Conservation (phyloP, 2,113 vertebrate species). For the Phrynocephalus versicolor region DNA sequence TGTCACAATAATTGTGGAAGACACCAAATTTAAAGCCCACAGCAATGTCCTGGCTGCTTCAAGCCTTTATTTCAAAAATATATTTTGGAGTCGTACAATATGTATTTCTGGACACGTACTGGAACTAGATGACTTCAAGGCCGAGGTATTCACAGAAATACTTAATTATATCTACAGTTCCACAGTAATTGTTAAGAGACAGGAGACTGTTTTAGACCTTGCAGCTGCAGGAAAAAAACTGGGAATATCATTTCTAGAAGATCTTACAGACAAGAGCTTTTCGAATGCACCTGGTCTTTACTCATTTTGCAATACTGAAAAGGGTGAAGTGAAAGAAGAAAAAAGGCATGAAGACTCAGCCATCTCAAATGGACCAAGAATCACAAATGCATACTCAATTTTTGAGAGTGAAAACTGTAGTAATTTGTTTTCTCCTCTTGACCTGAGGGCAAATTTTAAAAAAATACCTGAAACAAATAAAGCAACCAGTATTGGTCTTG, state of each 20-base stretch:
- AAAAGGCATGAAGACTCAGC: conserved; percentile 84
- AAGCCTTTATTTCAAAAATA: conserved; percentile 93
- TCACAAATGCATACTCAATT: conserved; percentile 98
- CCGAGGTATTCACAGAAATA: conserved; percentile 95
- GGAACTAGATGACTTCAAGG: conserved; percentile 93
- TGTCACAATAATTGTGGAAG: conserved; percentile 96
- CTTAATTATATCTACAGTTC: conserved; percentile 97
- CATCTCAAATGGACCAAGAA: conserved; percentile 87
- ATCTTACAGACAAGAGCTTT: conserved; percentile 76
- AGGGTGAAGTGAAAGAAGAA: conserved; percentile 78
- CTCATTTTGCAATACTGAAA: conserved; percentile 75
- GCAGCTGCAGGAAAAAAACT: conserved; percentile 92
- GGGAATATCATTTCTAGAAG: conserved; percentile 96
- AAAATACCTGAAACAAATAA: conserved; percentile 78
- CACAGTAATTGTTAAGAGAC: conserved; percentile 82
- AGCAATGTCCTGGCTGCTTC: conserved; percentile 95
- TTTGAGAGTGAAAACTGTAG: conserved; percentile 85
- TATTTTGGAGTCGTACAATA: conserved; percentile 85
- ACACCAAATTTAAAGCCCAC: conserved; percentile 97
- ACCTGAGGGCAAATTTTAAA: conserved; percentile 81
- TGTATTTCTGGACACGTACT: conserved; percentile 89
- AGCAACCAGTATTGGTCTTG: conserved; percentile 63
- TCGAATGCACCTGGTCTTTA: conserved; percentile 75
- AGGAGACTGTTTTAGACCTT: conserved; percentile 84
- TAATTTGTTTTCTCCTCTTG: conserved; percentile 88